Evolutionary conservation across 2,797 vertebrate genomes (phyloP), one percentile per base, ranked within the genome.

Genomic region (Otus scops): DNA sequence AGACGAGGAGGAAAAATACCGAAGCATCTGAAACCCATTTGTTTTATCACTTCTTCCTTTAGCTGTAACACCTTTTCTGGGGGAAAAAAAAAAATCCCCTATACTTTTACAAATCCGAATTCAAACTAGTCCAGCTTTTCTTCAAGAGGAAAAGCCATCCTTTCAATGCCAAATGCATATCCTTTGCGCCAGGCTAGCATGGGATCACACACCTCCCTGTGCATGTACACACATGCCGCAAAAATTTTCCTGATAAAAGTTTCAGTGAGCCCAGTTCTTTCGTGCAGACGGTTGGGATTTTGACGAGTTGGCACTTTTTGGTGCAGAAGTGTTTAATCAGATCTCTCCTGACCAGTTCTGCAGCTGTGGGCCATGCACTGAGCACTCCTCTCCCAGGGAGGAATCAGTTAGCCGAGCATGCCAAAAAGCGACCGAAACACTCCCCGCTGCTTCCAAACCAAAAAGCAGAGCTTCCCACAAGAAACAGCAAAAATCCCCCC

Each of bases 291-390:
- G 54, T 38, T 67, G 69, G 68, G 79, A 89, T 94, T 86, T 74
- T 95, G 95, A 95, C 4, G 79, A 91, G 75, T 3, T 74, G 71
- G 94, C 61, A 10, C 68, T 95, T 96, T 89, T 86, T 5, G 0
- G 36, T 2, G 3, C 82, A 74, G 77, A 57, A 93, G 51, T 30
- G 68, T 95, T 95, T 96, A 77, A 95, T 92, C 93, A 95, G 83
- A 78, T 86, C 93, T 88, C 90, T 95, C 94, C 95, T 85, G 94
- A 94, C 92, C 73, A 93, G 95, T 95, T 94, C 92, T 95, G 83
- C 94, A 97, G 95, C 93, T 94, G 96, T 32, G 32, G 27, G 43
- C 78, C 28, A 38, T 38, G 76, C 45, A 21, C 64, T 4, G 13
- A 92, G 88, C 2, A 0, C 92, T 91, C 53, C 61, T 69, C 69